Base-by-base conservation (phyloP, 2,113 vertebrate species). In the Gasterosteus nipponicus region DNA sequence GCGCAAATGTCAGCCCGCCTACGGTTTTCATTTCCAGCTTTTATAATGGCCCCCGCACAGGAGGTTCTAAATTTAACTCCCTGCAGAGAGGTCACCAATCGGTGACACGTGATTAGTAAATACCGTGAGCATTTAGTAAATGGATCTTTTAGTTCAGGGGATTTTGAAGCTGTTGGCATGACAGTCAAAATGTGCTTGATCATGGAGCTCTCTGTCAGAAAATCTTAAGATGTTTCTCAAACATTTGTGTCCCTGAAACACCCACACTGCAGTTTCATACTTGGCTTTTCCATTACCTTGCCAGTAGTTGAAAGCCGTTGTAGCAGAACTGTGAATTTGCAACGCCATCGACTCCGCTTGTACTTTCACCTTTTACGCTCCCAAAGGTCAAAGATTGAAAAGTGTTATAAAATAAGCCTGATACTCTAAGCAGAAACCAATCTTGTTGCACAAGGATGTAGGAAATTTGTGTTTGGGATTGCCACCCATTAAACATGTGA, bases 21-120 rank as follows among this genome's bases (percentile, higher is more conserved):
- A 14, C 11, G 11, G 47, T 51, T 54, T 61, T 82, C 10, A 75
- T 73, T 76, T 69, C 51, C 77, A 77, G 67, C 65, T 71, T 72
- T 73, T 82, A 22, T 38, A 26, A 47, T 72, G 68, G 74, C 74
- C 81, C 15, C 49, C 29, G 12, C 53, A 16, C 18, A 41, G 51
- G 19, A 67, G 58, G 4, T 10, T 26, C 2, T 41, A 10, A 3
- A 54, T 44, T 61, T 67, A 53, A 59, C n/a, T 51, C 54, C 56
- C 71, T 57, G 49, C 3, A 53, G 31, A 70, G 66, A 62, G 11
- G 10, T 67, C 12, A 33, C 42, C 62, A 78, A 77, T 12, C 35
- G 12, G 10, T 49, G 18, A 68, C 29, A 53, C 29, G 16, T 44
- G 10, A 66, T 54, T 54, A 65, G 41, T 39, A 63, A 44, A 41